phyloP scores from a whole-genome alignment of 92 coral and sea anemone genomes.

The Anthopleura xanthogrammica region DNA sequence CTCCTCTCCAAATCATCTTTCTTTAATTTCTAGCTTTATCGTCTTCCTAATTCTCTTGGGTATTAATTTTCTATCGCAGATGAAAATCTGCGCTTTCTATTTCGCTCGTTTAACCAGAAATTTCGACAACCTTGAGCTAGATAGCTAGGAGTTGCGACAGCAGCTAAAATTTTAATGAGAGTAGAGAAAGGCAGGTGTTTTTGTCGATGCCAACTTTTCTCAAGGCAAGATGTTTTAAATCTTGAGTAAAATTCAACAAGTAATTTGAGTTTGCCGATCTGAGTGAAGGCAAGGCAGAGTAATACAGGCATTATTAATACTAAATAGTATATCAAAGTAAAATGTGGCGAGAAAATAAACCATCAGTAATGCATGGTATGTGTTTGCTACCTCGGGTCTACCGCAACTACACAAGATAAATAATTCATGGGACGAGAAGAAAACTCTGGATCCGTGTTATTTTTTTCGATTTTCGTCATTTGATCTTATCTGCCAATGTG shows the following conservation, averaged over 20 bases:
- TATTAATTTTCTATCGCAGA: not conserved
- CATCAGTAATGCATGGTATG: constrained; percentile 4
- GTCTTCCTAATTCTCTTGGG: not conserved
- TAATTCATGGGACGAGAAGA: constrained; percentile 34
- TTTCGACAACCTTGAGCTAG: constrained; percentile 6
- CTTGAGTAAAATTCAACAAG: constrained; percentile 8
- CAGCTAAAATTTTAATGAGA: constrained; percentile 62
- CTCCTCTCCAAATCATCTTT: not conserved
- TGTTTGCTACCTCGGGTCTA: constrained; percentile 39
- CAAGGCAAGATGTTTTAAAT: constrained; percentile 14
- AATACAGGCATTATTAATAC: constrained; percentile 4
- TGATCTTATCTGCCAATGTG: not conserved
- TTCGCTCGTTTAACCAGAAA: not conserved
- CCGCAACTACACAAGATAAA: constrained; percentile 29
- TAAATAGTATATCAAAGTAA: constrained; percentile 11
- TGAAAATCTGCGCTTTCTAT: constrained; percentile 1
- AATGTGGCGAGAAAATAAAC: constrained; percentile 19
- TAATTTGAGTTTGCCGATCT: not conserved
- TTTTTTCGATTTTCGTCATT: not conserved
- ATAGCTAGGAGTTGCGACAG: constrained; percentile 33
- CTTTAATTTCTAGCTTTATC: not conserved
- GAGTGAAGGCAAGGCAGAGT: constrained; percentile 1
- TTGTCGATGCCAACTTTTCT: constrained; percentile 27
- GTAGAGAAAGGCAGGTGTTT: constrained; percentile 55
- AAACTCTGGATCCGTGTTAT: constrained; percentile 24